Conservation (phyloP, 64 coral and sea anemone species). For the Montipora capricornis region DNA sequence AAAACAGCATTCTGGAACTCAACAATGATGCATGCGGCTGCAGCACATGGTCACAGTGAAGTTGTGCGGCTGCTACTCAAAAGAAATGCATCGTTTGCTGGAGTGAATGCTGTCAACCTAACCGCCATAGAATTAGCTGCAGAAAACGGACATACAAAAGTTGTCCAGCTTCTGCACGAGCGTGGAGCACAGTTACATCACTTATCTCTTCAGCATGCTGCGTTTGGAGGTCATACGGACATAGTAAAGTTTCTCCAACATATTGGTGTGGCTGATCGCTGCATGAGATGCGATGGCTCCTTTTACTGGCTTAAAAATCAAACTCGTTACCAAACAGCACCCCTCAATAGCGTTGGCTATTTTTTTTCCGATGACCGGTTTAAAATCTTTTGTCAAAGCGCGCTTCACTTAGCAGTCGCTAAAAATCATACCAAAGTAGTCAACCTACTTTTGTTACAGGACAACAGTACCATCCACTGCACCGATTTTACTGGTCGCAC, state of each 20-base stretch:
- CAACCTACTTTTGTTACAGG: background rate
- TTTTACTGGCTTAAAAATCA: conserved; percentile 35
- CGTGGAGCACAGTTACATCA: background rate
- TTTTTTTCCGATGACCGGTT: conserved; percentile 25
- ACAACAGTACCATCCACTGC: background rate
- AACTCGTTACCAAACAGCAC: background rate
- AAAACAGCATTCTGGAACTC: conserved; percentile 32
- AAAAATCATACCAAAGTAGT: conserved; percentile 25
- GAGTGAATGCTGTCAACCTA: conserved; percentile 17
- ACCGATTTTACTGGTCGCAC: conserved; percentile 51
- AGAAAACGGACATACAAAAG: conserved; percentile 27
- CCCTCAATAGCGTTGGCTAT: background rate
- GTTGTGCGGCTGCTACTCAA: background rate
- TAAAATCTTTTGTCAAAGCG: conserved; percentile 32
- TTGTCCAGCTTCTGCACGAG: conserved; percentile 32
- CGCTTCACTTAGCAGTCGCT: conserved; percentile 40
- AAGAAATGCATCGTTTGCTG: background rate
- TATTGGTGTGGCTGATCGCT: background rate
- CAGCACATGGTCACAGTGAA: conserved; percentile 7
- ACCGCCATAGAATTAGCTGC: conserved; percentile 30
- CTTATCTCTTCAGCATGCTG: conserved; percentile 42
- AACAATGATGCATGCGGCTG: conserved; percentile 41
- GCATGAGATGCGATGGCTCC: conserved; percentile 41
- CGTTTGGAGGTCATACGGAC: background rate
- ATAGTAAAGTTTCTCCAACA: conserved; percentile 5